phyloP scores from a whole-genome alignment of 2,113 vertebrate genomes.

The Vimba vimba region DNA sequence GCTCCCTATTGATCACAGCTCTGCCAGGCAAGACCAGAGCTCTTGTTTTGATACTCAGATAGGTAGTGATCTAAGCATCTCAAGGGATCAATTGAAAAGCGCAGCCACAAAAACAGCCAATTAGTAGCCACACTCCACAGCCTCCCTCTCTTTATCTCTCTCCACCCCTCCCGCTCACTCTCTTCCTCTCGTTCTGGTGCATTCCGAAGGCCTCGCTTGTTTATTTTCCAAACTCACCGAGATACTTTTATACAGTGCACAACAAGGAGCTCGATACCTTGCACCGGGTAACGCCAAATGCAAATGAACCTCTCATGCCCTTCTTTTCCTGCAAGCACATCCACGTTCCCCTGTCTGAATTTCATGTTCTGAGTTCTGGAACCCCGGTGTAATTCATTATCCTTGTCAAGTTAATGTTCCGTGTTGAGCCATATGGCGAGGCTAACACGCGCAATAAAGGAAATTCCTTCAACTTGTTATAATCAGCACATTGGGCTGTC shows the following conservation, averaged over 20 bases:
- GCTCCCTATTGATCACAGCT: slow-evolving; percentile 64
- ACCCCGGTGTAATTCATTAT: slow-evolving; percentile 86
- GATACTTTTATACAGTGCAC: slow-evolving; percentile 63
- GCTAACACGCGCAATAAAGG: slow-evolving; percentile 86
- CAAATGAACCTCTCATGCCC: slow-evolving; percentile 81
- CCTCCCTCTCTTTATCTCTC: slow-evolving; percentile 29
- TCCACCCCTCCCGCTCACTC: neutral
- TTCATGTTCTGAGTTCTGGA: slow-evolving; percentile 49
- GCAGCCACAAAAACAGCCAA: slow-evolving; percentile 75
- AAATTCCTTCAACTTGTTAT: slow-evolving; percentile 89
- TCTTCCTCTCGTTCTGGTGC: slow-evolving; percentile 42
- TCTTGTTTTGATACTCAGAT: slow-evolving; percentile 72
- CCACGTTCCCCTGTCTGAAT: slow-evolving; percentile 47
- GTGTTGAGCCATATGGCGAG: slow-evolving; percentile 89
- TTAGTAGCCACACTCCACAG: slow-evolving; percentile 72
- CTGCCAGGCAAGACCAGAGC: slow-evolving; percentile 48
- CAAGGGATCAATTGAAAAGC: slow-evolving; percentile 78
- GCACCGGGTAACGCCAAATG: slow-evolving; percentile 79
- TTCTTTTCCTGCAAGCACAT: slow-evolving; percentile 23
- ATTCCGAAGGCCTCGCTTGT: slow-evolving; percentile 66
- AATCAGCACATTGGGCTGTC: slow-evolving; percentile 88
- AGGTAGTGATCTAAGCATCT: slow-evolving; percentile 75
- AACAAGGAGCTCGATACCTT: slow-evolving; percentile 70
- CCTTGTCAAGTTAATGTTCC: slow-evolving; percentile 92
- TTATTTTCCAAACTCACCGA: slow-evolving; percentile 54